These are phyloP conservation scores for Drosophila mojavensis DNA, from an alignment of 1,140 invertebrate genomes.

Conservation along the genomic window DNA sequence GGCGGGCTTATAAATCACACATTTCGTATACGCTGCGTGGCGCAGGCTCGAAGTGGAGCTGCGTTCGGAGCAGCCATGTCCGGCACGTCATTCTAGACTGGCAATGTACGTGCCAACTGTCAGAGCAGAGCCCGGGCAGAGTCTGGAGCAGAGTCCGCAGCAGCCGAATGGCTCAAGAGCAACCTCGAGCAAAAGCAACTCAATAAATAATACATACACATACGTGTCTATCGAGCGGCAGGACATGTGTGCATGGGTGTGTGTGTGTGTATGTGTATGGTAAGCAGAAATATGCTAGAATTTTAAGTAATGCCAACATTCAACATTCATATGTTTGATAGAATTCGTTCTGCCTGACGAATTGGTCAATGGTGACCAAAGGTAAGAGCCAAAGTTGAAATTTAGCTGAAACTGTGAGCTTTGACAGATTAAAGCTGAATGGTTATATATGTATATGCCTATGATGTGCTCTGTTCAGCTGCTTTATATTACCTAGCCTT, in stretches of 20 bases:
- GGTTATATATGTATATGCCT: no score
- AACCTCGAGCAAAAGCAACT: slow-evolving; percentile 53
- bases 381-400: background rate
- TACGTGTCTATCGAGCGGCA: background rate
- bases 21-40: slow-evolving; percentile 59
- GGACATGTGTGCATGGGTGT: background rate
- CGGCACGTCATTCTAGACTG: slow-evolving; percentile 26
- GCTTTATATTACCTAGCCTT: no score
- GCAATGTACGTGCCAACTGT: slow-evolving; percentile 69
- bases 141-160: slow-evolving; percentile 1
- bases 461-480: no score
- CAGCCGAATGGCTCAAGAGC: slow-evolving; percentile 13
- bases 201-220: slow-evolving; percentile 64
- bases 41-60: slow-evolving; percentile 10
- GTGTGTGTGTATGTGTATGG: background rate
- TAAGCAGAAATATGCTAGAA: slow-evolving; percentile 3
- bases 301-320: slow-evolving; percentile 40
- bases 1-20: slow-evolving; percentile 69
- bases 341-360: background rate
- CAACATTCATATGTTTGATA: background rate
- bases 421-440: no score
- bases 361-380: background rate
- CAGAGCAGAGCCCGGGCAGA: slow-evolving; percentile 19
- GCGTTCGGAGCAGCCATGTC: slow-evolving; percentile 22
- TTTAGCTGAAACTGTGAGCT: no score